Percentiles rank a stretch among this genome's conserved stretches.
Conservation (phyloP, 2,888 invertebrate species). For the Caenorhabditis afra region DNA sequence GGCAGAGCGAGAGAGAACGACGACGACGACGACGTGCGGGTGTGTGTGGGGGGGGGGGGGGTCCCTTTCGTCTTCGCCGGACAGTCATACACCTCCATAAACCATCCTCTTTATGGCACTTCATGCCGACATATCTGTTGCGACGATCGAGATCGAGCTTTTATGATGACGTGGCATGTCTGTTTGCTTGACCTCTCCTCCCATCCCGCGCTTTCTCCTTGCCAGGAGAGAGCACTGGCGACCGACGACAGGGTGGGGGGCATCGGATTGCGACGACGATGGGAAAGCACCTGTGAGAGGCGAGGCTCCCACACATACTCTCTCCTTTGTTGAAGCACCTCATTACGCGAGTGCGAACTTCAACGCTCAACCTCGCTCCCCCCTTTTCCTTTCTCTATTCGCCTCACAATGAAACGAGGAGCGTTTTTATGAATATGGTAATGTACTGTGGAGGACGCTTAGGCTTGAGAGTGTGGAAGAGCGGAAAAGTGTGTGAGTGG, state of each 20-base stretch:
- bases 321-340: slow-evolving; percentile 5
- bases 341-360: slow-evolving; percentile 12
- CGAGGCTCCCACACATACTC: not conserved
- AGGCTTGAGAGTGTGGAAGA: not conserved
- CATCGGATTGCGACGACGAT: not conserved
- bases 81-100: not conserved
- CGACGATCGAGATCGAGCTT: not conserved
- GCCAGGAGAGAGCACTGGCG: too few species aligned
- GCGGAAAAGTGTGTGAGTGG: not conserved
- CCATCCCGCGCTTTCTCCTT: not conserved
- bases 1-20: slow-evolving; percentile 1
- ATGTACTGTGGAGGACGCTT: not conserved
- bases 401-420: too few species aligned
- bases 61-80: slow-evolving; percentile 1
- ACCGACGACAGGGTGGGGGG: too few species aligned
- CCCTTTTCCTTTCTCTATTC: too few species aligned
- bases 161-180: slow-evolving; percentile 26
- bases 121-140: not conserved
- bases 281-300: not conserved
- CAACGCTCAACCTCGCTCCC: not conserved
- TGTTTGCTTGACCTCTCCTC: slow-evolving; percentile 11
- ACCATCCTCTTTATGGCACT: slow-evolving; percentile 7
- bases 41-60: not conserved
- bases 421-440: not conserved
- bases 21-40: slow-evolving; percentile 13